phyloP scores from a whole-genome alignment of 1,140 invertebrate species.

The Phymorhynchus buccinoides region DNA sequence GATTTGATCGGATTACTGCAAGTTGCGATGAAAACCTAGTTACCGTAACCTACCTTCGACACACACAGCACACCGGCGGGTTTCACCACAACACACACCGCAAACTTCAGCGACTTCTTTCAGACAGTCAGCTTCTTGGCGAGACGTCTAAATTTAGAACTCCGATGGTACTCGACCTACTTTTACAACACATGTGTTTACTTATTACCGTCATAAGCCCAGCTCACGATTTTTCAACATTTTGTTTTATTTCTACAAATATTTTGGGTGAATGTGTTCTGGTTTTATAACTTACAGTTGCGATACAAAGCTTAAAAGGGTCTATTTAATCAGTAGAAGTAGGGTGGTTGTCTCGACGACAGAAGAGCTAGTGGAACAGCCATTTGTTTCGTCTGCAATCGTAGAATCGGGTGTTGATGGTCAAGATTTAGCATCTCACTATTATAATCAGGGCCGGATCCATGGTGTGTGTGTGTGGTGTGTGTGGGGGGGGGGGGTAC shows the following conservation, averaged over 20 bases:
- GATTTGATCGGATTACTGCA: not conserved
- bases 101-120: slow-evolving; percentile 12
- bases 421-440: no score
- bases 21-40: not conserved
- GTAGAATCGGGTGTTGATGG: not conserved
- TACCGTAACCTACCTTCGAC: not conserved
- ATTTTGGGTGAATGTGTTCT: no score
- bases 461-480: no score
- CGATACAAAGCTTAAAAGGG: not conserved
- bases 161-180: not conserved
- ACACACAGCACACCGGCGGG: not conserved
- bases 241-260: no score
- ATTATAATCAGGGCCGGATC: no score
- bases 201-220: no score
- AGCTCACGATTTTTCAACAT: no score
- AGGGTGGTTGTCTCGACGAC: not conserved
- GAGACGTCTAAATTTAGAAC: slow-evolving; percentile 18
- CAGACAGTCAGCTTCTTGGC: slow-evolving; percentile 26
- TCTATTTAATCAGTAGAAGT: not conserved
- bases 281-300: no score
- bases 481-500: no score
- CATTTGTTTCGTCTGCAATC: not conserved
- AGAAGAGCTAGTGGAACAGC: not conserved
- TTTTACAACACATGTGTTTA: not conserved
- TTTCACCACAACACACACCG: slow-evolving; percentile 11